A percentile compares a stretch with the other conserved stretches of the same genome.
phyloP scores from a whole-genome alignment of 2,888 invertebrate genomes.

The Troglohyphantes excavatus region DNA sequence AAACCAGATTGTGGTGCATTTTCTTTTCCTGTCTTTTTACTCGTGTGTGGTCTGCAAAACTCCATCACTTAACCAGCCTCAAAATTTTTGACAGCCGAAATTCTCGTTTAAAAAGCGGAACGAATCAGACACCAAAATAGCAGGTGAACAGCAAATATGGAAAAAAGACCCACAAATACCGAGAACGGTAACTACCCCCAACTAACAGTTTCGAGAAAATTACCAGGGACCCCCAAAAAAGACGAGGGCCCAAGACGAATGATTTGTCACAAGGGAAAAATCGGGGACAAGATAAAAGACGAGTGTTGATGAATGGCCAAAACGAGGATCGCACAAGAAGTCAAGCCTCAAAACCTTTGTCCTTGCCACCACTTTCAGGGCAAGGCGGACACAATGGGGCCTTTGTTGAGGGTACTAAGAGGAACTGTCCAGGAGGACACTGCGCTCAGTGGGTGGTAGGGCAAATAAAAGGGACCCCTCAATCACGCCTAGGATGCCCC shows the following conservation, averaged over 20 bases:
- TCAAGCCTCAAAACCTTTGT: slow-evolving; percentile 26
- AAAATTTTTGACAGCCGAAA: neutral
- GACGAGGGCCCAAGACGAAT: slow-evolving; percentile 10
- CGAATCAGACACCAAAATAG: neutral
- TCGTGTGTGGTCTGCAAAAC: too few relatives aligned
- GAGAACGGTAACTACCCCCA: neutral
- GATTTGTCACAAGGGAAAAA: slow-evolving; percentile 26
- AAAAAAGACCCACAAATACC: neutral
- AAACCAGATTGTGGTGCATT: too few relatives aligned
- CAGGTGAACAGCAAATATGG: neutral
- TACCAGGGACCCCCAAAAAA: neutral
- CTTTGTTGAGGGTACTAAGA: slow-evolving; percentile 40
- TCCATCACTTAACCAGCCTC: too few relatives aligned
- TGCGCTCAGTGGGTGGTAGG: slow-evolving; percentile 30
- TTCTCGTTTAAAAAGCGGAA: too few relatives aligned
- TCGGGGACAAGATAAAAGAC: slow-evolving; percentile 24
- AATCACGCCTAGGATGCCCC: slow-evolving; percentile 36
- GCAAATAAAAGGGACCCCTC: slow-evolving; percentile 21
- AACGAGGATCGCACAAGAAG: slow-evolving; percentile 11
- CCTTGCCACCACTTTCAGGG: neutral
- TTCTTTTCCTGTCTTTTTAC: too few relatives aligned
- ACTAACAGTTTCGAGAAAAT: neutral
- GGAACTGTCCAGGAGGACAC: slow-evolving; percentile 41
- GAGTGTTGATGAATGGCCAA: slow-evolving; percentile 29
- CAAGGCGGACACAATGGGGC: slow-evolving; percentile 28